Conservation (phyloP, 2,888 invertebrate species). For the Phortica okadai region DNA sequence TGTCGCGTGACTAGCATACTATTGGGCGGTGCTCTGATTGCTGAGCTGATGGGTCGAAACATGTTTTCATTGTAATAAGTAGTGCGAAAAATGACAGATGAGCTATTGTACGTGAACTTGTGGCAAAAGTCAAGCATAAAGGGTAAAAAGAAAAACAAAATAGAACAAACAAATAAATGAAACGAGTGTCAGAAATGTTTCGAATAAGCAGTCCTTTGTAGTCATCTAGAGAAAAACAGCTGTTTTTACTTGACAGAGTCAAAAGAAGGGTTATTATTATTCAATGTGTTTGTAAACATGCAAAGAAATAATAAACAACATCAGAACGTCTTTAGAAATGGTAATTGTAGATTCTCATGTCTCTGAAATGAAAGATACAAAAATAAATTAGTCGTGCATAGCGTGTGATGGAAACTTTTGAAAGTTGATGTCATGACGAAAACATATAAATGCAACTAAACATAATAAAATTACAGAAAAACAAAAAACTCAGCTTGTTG, state of each 20-base stretch:
- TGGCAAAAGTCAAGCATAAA: constrained; percentile 3
- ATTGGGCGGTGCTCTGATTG: no score
- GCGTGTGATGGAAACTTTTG: not conserved
- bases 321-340: not conserved
- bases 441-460: no score
- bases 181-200: not conserved
- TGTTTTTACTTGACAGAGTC: no score
- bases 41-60: no score
- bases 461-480: no score
- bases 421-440: no score
- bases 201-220: not conserved
- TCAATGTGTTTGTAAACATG: not conserved
- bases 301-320: not conserved
- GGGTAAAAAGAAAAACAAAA: not conserved
- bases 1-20: not conserved
- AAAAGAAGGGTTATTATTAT: not conserved
- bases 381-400: not conserved
- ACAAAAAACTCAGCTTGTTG: no score
- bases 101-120: not conserved
- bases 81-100: not conserved
- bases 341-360: not conserved
- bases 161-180: not conserved
- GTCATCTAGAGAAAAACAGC: not conserved
- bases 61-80: not conserved
- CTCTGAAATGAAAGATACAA: not conserved